These are phyloP conservation scores for Parauchenoglanis ngamensis DNA, from an alignment of 2,797 vertebrate species.

Conservation along the genomic window DNA sequence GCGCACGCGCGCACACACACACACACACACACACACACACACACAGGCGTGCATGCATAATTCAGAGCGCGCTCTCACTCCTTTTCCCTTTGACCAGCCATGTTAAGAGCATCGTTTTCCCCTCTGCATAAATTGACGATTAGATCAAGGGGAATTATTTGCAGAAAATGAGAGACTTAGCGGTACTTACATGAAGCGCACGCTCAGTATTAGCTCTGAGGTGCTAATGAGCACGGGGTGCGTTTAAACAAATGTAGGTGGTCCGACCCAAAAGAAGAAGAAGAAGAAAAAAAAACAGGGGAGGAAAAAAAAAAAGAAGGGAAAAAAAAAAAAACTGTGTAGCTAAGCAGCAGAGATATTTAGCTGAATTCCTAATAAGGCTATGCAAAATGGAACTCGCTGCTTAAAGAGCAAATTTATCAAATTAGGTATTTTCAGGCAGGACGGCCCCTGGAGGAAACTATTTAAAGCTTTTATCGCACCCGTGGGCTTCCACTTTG, in stretches of 20 bases:
- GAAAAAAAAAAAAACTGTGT: conserved; percentile 48
- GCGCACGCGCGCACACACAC: conserved; percentile 20
- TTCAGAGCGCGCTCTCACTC: conserved; percentile 72
- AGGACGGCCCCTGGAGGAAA: conserved; percentile 67
- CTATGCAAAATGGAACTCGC: conserved; percentile 72
- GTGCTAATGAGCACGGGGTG: conserved; percentile 75
- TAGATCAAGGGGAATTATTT: conserved; percentile 82
- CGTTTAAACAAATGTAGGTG: conserved; percentile 75
- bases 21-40: conserved; percentile 44
- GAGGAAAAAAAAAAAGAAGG: too few species aligned
- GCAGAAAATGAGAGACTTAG: conserved; percentile 77
- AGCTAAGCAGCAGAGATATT: conserved; percentile 75
- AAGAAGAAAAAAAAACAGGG: conserved; percentile 57
- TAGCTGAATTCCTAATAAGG: conserved; percentile 78
- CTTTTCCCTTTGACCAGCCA: conserved; percentile 69
- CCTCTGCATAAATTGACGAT: conserved; percentile 70
- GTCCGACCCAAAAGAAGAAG: conserved; percentile 58
- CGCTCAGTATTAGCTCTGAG: conserved; percentile 72
- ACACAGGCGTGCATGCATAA: conserved; percentile 68
- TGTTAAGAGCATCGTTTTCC: conserved; percentile 66
- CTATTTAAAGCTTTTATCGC: conserved; percentile 79
- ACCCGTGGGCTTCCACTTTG: conserved; percentile 71
- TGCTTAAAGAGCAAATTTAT: conserved; percentile 82
- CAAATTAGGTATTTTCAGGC: conserved; percentile 80
- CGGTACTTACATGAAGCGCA: conserved; percentile 74